Evolutionary conservation across 1,140 invertebrate species (phyloP).

Genomic region (Laodelphax striatellus): DNA sequence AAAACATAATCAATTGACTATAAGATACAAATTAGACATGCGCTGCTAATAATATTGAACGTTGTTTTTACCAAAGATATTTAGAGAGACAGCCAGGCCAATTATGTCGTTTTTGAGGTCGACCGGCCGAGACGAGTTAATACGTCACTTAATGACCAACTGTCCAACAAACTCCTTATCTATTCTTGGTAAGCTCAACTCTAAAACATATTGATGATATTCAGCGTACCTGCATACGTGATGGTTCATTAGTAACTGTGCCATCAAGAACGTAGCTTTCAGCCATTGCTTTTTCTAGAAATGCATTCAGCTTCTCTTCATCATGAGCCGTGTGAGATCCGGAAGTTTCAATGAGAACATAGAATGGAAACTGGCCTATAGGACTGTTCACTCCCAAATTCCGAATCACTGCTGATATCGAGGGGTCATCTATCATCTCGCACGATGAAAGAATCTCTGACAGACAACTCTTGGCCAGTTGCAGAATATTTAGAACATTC

Average conservation of each 20-base stretch:
- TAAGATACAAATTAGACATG: no score
- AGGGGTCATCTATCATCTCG: conserved; percentile 77
- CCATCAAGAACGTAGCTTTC: conserved; percentile 66
- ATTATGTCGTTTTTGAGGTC: no score
- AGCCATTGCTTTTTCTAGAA: conserved; percentile 62
- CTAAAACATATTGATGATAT: no score
- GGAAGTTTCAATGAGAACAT: conserved; percentile 83
- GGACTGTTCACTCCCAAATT: conserved; percentile 18
- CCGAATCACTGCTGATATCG: conserved; percentile 45
- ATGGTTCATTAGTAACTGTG: conserved; percentile 64
- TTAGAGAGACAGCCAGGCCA: no score
- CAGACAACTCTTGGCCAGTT: conserved; percentile 56
- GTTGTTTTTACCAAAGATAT: no score
- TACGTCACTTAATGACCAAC: no score
- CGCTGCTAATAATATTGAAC: no score
- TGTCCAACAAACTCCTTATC: no score
- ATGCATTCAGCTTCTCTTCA: conserved; percentile 70
- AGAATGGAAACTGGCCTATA: conserved; percentile 59
- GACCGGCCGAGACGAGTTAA: no score
- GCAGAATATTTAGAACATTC: conserved; percentile 60
- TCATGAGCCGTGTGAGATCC: conserved; percentile 74
- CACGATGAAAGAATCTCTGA: conserved; percentile 88
- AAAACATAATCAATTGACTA: no score
- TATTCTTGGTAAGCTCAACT: no score
- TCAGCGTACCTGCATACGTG: conserved; percentile 66